Evolutionary conservation across 2,888 invertebrate species (phyloP).

Genomic region (Philonicus albiceps): DNA sequence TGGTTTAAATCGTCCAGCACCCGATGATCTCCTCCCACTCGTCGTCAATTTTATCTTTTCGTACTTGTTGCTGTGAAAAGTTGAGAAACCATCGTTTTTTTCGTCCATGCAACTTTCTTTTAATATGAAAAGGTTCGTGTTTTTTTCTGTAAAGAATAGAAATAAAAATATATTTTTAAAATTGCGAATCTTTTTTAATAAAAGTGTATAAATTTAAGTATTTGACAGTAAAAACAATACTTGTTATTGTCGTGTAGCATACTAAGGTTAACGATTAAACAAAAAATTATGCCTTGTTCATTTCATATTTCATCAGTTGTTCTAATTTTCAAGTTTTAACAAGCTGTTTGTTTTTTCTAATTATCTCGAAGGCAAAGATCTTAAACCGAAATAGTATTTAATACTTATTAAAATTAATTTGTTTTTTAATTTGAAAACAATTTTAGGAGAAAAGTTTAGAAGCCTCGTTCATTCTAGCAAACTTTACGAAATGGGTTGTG

Average conservation of each 20-base stretch:
- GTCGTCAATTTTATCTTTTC: background rate
- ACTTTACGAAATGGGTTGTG: background rate
- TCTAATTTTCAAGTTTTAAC: too few relatives aligned
- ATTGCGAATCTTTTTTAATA: background rate
- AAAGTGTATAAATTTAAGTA: background rate
- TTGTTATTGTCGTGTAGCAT: background rate
- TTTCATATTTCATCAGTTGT: too few relatives aligned
- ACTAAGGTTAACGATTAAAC: background rate
- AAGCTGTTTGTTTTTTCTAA: too few relatives aligned
- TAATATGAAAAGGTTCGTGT: background rate
- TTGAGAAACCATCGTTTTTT: slow-evolving; percentile 21
- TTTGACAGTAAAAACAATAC: background rate
- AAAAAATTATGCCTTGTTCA: too few relatives aligned
- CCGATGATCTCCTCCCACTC: slow-evolving; percentile 5
- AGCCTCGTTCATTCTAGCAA: background rate
- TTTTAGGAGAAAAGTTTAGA: background rate
- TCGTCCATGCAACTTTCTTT: background rate
- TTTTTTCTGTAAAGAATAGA: background rate
- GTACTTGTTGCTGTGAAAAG: background rate
- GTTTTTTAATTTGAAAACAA: background rate
- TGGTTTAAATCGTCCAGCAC: slow-evolving; percentile 16
- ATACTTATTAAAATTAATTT: background rate
- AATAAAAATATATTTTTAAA: slow-evolving; percentile 4
- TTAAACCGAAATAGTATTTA: too few relatives aligned
- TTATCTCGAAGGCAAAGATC: too few relatives aligned